A percentile compares a stretch with the other conserved stretches of the same genome.
phyloP scores from a whole-genome alignment of 2,113 vertebrate genomes.

The Scomber colias region DNA sequence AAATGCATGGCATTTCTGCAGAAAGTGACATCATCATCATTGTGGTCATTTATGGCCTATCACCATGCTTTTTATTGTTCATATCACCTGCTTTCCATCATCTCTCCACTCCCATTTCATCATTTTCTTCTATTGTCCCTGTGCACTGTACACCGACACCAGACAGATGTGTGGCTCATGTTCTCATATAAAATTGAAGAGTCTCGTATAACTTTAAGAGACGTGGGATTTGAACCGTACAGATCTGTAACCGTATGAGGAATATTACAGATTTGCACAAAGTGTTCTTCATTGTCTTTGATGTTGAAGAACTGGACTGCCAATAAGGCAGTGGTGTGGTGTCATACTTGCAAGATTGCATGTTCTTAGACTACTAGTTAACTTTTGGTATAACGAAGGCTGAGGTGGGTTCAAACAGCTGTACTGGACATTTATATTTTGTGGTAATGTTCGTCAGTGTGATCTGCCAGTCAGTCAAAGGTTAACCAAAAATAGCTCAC shows the following conservation, averaged over 20 bases:
- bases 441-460: conserved; percentile 40
- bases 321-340: conserved; percentile 35
- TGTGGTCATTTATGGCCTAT: conserved; percentile 41
- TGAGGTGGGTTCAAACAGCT: conserved; percentile 51
- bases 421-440: conserved; percentile 59
- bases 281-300: conserved; percentile 25
- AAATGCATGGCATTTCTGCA: background rate
- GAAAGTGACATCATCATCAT: conserved; percentile 49
- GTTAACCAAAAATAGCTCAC: conserved; percentile 72
- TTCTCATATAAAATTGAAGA: conserved; percentile 55
- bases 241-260: conserved; percentile 12
- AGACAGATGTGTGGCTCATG: conserved; percentile 34
- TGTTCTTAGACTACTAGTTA: conserved; percentile 31
- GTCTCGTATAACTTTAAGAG: conserved; percentile 48
- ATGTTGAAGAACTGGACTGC: conserved; percentile 29
- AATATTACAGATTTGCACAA: conserved; percentile 28
- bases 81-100: conserved; percentile 52
- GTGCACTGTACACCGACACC: conserved; percentile 4
- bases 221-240: conserved; percentile 16
- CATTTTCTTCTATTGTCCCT: conserved; percentile 9
- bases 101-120: conserved; percentile 42
- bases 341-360: conserved; percentile 28
- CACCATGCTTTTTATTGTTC: conserved; percentile 49
- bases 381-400: conserved; percentile 28
- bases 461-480: conserved; percentile 56